phyloP scores from a whole-genome alignment of 2,888 invertebrate species.

The Ligdia adustata region DNA sequence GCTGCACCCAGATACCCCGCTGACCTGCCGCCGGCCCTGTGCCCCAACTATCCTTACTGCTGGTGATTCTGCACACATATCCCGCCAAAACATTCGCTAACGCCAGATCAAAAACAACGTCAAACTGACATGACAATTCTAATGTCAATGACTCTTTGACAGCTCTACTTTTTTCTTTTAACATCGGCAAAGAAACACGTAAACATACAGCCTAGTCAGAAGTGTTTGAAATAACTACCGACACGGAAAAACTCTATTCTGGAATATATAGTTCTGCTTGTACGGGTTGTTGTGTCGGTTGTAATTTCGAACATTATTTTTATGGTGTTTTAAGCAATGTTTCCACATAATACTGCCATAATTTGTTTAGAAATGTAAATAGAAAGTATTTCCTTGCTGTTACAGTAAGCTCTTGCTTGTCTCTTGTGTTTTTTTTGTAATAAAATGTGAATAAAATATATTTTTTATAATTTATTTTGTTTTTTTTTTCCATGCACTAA shows the following conservation, averaged over 20 bases:
- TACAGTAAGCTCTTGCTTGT: constrained; percentile 18
- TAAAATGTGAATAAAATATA: constrained; percentile 50
- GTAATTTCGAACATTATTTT: not conserved
- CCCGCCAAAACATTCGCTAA: constrained; percentile 24
- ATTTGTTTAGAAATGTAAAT: constrained; percentile 19
- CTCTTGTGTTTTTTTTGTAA: constrained; percentile 40
- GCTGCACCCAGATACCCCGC: constrained; percentile 78
- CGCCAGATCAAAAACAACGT: constrained; percentile 26
- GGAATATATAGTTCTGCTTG: not conserved
- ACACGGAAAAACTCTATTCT: not conserved
- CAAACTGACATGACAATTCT: constrained; percentile 22
- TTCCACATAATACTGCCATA: constrained; percentile 27
- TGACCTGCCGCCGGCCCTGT: constrained; percentile 77
- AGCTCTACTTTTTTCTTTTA: constrained; percentile 10
- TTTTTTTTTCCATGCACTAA: not conserved
- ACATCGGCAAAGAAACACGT: constrained; percentile 4
- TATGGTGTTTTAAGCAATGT: constrained; percentile 13
- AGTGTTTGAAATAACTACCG: not conserved
- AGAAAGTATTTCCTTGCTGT: constrained; percentile 15
- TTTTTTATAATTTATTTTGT: constrained; percentile 28
- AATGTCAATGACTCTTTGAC: constrained; percentile 21
- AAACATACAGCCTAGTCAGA: constrained; percentile 23
- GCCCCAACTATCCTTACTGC: constrained; percentile 86
- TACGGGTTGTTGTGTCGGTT: not conserved
- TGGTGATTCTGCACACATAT: constrained; percentile 44